Evolutionary conservation across 2,113 vertebrate genomes (phyloP), one percentile per base, ranked within the genome.

Genomic region (Hippotragus niger): DNA sequence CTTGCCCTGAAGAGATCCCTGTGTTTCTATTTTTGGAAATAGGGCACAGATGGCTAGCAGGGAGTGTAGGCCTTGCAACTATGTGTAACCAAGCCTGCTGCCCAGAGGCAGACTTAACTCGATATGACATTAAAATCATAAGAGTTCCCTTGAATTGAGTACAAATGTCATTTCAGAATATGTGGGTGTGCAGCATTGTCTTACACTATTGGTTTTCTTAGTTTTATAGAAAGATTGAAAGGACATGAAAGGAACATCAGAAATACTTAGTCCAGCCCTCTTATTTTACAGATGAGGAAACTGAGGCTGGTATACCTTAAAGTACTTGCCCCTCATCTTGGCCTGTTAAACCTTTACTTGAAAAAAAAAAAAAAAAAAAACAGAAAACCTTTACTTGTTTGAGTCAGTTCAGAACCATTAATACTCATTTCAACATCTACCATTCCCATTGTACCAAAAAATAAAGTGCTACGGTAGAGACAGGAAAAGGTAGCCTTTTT

Each of bases 161-260:
- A 53, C 36, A 53, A 40, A 71, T 78, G 31, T 27, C 80, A 23
- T 95, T 96, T 96, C 78, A 60, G 91, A 60, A 33, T 88, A 57
- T 45, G 13, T 55, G 45, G 16, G 55, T 80, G 21, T 80, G 81
- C 13, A 76, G 0, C 83, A 36, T 88, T 89, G 47, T 93, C 52
- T 64, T 47, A 31, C 2, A 31, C 19, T 86, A 4, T 86, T 88
- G 53, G 33, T 71, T 95, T 80, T 43, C 50, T 91, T 80, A 89
- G 84, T 90, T 95, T 94, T 81, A 23, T 86, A 82, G 90, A 78
- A 83, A 67, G 71, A 43, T 50, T 78, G 78, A 95, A 94, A 93
- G 62, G 33, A 53, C 7, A 50, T 13, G 17, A 62, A 74, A 64
- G 47, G 71, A 88, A 82, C 33, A 62, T 94, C 23, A 92, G 33